Evolutionary conservation across 2,888 invertebrate species (phyloP).

Genomic region (Epistrophe grossulariae): DNA sequence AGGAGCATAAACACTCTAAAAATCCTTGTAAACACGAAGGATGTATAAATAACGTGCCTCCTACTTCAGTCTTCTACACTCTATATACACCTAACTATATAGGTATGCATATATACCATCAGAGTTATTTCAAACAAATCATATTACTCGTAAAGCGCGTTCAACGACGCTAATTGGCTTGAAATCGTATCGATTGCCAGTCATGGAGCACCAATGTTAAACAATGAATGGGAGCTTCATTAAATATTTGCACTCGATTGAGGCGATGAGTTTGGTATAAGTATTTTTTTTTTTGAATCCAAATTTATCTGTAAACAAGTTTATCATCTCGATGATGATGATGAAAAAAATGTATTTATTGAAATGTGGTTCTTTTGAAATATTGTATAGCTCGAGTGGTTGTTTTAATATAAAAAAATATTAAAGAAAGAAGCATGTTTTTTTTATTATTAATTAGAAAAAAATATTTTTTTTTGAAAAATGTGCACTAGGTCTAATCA

Average conservation of each 20-base stretch:
- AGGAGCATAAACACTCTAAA: constrained; percentile 25
- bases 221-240: constrained; percentile 34
- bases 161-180: constrained; percentile 36
- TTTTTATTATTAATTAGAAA: neutral
- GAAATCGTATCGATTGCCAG: constrained; percentile 16
- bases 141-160: constrained; percentile 26
- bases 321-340: neutral
- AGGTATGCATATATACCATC: neutral
- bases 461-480: too few species aligned
- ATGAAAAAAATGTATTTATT: neutral
- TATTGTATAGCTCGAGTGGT: neutral
- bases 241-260: constrained; percentile 38
- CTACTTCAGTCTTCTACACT: too few species aligned
- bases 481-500: too few species aligned
- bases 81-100: neutral
- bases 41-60: neutral
- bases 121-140: constrained; percentile 22
- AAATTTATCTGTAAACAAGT: constrained; percentile 15
- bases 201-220: neutral
- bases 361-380: constrained; percentile 9
- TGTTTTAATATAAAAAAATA: neutral
- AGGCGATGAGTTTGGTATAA: constrained; percentile 13
- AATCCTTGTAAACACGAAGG: constrained; percentile 12
- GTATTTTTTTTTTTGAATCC: neutral
- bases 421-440: neutral